Evolutionary conservation across 2,888 invertebrate species (phyloP).

Genomic region (Sphaeridia pumilis): DNA sequence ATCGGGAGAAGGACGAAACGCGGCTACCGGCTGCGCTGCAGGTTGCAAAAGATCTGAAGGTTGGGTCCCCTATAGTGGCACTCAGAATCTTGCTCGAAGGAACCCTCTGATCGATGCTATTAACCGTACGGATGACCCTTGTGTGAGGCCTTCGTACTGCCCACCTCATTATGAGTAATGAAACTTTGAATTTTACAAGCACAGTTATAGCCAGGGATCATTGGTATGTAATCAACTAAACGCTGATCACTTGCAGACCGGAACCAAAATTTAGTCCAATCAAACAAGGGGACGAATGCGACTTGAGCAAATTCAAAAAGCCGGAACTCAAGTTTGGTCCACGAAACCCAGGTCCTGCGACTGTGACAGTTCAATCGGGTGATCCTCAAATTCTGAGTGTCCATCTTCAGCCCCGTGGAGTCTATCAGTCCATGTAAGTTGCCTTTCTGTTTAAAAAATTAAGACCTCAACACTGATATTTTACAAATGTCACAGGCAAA

Average conservation of each 20-base stretch:
- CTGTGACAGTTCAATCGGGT: constrained; percentile 11
- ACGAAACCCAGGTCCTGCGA: neutral
- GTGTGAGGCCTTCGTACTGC: constrained; percentile 25
- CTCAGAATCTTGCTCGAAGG: constrained; percentile 25
- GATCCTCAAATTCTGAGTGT: constrained; percentile 8
- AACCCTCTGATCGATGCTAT: constrained; percentile 30
- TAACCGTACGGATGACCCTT: constrained; percentile 32
- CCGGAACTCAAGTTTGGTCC: neutral
- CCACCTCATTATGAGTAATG: constrained; percentile 25
- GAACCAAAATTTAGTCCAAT: constrained; percentile 30
- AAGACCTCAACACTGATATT: too few species aligned
- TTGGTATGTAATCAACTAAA: neutral
- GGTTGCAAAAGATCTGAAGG: constrained; percentile 21
- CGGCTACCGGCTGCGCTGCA: constrained; percentile 19
- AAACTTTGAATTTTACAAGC: neutral
- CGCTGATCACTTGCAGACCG: constrained; percentile 16
- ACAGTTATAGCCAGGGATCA: neutral
- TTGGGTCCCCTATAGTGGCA: constrained; percentile 30
- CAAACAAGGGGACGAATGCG: constrained; percentile 29
- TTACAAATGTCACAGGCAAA: too few species aligned
- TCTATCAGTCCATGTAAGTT: constrained; percentile 1
- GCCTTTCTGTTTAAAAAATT: neutral
- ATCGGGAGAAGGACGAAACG: constrained; percentile 17
- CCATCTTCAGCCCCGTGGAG: constrained; percentile 1
- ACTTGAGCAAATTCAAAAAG: constrained; percentile 23